Evolutionary conservation across 1,140 invertebrate genomes (phyloP).

Genomic region (Caerostris extrusa): DNA sequence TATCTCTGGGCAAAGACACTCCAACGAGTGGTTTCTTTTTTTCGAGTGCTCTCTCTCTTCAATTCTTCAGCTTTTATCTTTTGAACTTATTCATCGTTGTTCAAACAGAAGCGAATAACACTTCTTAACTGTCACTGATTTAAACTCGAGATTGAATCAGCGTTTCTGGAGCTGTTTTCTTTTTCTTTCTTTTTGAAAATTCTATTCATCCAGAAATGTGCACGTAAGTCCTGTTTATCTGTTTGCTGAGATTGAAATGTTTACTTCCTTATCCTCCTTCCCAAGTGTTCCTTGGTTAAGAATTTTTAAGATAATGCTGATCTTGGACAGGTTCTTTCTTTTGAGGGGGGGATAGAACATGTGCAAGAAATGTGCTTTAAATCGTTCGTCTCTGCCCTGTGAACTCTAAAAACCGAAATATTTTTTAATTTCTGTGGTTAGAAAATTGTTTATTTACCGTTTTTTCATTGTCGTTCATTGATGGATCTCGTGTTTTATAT

Average conservation of each 20-base stretch:
- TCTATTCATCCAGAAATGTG: not conserved
- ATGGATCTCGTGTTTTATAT: too few species aligned
- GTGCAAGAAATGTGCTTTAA: too few species aligned
- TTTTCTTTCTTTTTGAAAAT: not conserved
- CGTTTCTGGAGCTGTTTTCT: not conserved
- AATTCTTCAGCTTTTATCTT: constrained; percentile 16
- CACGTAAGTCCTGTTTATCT: not conserved
- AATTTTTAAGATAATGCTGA: too few species aligned
- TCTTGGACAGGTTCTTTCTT: too few species aligned
- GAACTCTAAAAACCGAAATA: too few species aligned
- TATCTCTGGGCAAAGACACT: constrained; percentile 6
- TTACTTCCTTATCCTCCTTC: not conserved
- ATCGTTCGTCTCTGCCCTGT: too few species aligned
- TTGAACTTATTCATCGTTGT: not conserved
- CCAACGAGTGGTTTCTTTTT: not conserved
- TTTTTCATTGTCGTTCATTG: too few species aligned
- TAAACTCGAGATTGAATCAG: not conserved
- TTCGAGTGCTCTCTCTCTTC: constrained; percentile 8
- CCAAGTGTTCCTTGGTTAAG: not conserved
- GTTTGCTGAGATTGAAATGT: not conserved
- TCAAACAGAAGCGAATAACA: constrained; percentile 28
- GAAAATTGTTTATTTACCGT: too few species aligned
- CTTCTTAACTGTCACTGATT: constrained; percentile 12
- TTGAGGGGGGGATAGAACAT: too few species aligned
- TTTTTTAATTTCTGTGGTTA: too few species aligned